Percentiles rank a stretch among this genome's conserved stretches.
These are phyloP conservation scores for Drosophila helvetica DNA, from an alignment of 2,888 invertebrate species.

Conservation along the genomic window DNA sequence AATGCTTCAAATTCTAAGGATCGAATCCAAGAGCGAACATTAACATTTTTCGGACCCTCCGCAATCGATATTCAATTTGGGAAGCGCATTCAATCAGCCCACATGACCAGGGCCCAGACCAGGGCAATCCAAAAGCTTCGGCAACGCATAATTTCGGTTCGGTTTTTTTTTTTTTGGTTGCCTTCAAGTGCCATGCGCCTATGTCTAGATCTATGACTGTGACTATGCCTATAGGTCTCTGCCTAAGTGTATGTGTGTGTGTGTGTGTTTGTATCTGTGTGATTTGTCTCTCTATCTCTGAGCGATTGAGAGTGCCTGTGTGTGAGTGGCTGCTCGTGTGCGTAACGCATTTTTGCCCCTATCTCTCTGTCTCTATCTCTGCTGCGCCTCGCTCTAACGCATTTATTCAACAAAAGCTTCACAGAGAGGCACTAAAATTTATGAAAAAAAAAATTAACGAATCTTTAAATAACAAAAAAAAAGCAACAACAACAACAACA, in stretches of 20 bases:
- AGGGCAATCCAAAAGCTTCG: constrained; percentile 35
- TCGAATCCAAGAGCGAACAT: not conserved
- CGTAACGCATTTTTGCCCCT: constrained; percentile 67
- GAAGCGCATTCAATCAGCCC: constrained; percentile 53
- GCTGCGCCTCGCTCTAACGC: constrained; percentile 66
- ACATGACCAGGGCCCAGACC: constrained; percentile 24
- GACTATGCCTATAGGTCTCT: not conserved
- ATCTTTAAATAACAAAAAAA: constrained; percentile 73
- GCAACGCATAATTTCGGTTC: constrained; percentile 50
- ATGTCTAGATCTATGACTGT: constrained; percentile 39
- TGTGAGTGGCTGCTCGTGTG: constrained; percentile 53
- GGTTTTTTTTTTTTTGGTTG: constrained; percentile 6
- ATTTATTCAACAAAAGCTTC: constrained; percentile 56
- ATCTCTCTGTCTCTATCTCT: constrained; percentile 20
- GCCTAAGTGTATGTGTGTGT: not conserved
- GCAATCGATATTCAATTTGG: not conserved
- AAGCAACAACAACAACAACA: constrained; percentile 36
- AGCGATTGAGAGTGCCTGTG: constrained; percentile 9
- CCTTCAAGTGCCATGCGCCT: constrained; percentile 60
- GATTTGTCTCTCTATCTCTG: constrained; percentile 30
- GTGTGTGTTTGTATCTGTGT: constrained; percentile 1
- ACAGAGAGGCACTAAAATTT: constrained; percentile 45
- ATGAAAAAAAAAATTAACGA: constrained; percentile 68
- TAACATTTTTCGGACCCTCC: not conserved
- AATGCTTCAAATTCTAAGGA: not conserved